Base-by-base conservation (phyloP, 2,797 vertebrate genomes). In the Numenius phaeopus region DNA sequence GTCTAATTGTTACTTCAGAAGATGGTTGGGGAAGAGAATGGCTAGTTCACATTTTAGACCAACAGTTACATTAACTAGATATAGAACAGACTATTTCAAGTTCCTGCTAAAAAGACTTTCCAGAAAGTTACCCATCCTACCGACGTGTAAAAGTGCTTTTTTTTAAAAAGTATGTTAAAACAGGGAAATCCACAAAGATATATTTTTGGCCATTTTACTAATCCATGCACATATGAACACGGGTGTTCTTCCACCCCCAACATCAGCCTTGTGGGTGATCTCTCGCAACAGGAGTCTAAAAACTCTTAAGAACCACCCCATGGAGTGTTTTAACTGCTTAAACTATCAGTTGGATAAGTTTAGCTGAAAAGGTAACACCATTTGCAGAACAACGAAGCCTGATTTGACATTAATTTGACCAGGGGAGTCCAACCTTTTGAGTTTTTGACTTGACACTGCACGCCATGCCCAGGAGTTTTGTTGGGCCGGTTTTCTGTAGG, bases 381-480 rank as follows among this genome's bases (percentile, higher is more conserved):
- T 32, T 7, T n/a, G 18, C 59, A 93, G 82, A 93, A 87, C 75
- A 69, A 79, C 2, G 7, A 77, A 47, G 27, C 32, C n/a, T 78
- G 50, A 66, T 34, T 15, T 39, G 49, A 75, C 32, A 26, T 67
- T 83, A 59, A 42, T 40, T 40, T 76, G 62, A 76, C 24, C 24
- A 47, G 30, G 2, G 14, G 10, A 59, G 44, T 13, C 44, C 46
- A 55, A 2, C 62, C 40, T 39, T 11, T 59, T 0, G 0, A 24
- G 44, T 4, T 66, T 34, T n/a, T 55, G 37, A 42, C 65, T 46
- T 26, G 23, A 14, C 39, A 26, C 40, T 11, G 32, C n/a, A 37
- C 2, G 2, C 47, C 29, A 5, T 21, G 37, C 5, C 11, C 40
- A 67, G 24, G 22, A n/a, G 34, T 0, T 70, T 16, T 30, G 39